These are phyloP conservation scores for Hipparchia semele DNA, from an alignment of 2,888 invertebrate genomes.

Conservation along the genomic window DNA sequence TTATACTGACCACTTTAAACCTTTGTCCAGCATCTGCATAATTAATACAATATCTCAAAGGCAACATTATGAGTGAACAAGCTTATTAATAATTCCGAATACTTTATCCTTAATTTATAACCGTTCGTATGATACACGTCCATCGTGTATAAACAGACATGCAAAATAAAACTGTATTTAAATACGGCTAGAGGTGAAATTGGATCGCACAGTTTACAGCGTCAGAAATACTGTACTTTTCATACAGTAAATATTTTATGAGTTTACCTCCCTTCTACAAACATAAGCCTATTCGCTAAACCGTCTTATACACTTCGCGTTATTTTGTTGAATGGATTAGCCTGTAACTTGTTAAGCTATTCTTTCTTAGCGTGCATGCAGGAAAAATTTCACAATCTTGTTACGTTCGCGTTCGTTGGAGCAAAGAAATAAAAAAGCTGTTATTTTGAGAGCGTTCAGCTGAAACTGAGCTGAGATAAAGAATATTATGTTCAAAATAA, in stretches of 20 bases:
- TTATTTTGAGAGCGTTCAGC: no score
- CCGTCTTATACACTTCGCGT: slow-evolving; percentile 39
- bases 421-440: not conserved
- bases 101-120: slow-evolving; percentile 24
- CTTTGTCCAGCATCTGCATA: slow-evolving; percentile 12
- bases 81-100: slow-evolving; percentile 32
- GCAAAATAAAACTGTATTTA: slow-evolving; percentile 1
- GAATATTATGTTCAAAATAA: no score
- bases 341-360: slow-evolving; percentile 26
- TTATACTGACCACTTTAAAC: slow-evolving; percentile 17
- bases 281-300: slow-evolving; percentile 38
- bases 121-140: slow-evolving; percentile 12
- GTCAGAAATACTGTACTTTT: slow-evolving; percentile 16
- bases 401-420: not conserved
- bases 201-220: not conserved
- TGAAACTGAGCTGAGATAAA: no score
- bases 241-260: slow-evolving; percentile 37
- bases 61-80: slow-evolving; percentile 20
- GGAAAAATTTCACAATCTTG: slow-evolving; percentile 7
- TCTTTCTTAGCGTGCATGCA: slow-evolving; percentile 1
- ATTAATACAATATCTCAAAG: slow-evolving; percentile 22
- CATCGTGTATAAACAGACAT: not conserved
- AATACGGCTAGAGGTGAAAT: not conserved
- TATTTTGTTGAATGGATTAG: slow-evolving; percentile 38
- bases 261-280: slow-evolving; percentile 34